Evolutionary conservation across 1,140 invertebrate genomes (phyloP).

Genomic region (Teleogryllus occipitalis): DNA sequence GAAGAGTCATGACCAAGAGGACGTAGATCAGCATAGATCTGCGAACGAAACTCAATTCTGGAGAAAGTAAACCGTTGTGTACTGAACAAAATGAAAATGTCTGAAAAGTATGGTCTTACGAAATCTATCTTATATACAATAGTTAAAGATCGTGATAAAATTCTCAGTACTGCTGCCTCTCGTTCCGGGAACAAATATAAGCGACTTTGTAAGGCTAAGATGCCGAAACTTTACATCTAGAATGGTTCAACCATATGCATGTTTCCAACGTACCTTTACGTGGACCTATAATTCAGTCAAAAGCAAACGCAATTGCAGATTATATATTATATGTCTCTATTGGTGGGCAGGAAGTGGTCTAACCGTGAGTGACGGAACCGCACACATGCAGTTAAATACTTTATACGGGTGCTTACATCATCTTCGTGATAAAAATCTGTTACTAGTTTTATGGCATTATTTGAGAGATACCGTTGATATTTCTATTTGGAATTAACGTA

Average conservation of each 20-base stretch:
- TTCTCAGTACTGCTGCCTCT: background rate
- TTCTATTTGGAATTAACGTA: no score
- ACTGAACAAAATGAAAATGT: background rate
- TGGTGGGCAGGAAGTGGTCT: no score
- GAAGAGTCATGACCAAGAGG: background rate
- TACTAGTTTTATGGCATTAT: no score
- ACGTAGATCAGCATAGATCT: background rate
- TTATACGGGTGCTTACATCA: no score
- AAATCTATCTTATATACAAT: conserved; percentile 9
- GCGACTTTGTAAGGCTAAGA: background rate
- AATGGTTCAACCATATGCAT: conserved; percentile 3
- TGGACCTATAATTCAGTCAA: background rate
- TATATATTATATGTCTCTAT: no score
- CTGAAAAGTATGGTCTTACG: background rate
- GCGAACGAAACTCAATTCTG: background rate
- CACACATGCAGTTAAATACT: no score
- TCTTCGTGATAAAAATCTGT: no score
- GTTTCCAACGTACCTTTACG: background rate
- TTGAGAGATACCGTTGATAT: no score
- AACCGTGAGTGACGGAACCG: no score
- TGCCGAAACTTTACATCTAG: background rate
- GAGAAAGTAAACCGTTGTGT: background rate
- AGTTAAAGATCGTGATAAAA: background rate
- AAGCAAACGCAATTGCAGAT: background rate
- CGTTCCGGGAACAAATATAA: background rate